A percentile compares a stretch with the other conserved stretches of the same genome.
These are phyloP conservation scores for Saccostrea glomerata DNA, from an alignment of 1,140 invertebrate species.

Conservation along the genomic window DNA sequence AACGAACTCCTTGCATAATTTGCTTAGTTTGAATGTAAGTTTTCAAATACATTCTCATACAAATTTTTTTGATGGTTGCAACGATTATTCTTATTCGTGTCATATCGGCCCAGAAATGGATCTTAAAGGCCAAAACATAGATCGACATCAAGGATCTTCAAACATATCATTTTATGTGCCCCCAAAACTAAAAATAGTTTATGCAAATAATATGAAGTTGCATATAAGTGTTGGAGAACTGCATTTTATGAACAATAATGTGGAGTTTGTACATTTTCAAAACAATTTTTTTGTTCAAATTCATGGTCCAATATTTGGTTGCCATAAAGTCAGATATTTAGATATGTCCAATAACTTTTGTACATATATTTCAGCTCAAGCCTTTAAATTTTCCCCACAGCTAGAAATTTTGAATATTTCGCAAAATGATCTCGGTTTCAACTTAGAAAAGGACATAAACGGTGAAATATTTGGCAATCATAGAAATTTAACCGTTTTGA, in stretches of 20 bases:
- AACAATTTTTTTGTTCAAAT: slow-evolving; percentile 1
- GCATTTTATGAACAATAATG: background rate
- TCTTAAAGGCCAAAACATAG: background rate
- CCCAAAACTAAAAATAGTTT: background rate
- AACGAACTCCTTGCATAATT: background rate
- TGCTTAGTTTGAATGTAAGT: background rate
- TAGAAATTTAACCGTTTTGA: background rate
- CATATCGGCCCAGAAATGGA: background rate
- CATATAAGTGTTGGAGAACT: background rate
- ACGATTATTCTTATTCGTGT: background rate
- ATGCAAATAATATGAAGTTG: slow-evolving; percentile 6
- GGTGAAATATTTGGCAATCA: background rate
- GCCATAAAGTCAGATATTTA: background rate
- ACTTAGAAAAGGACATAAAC: background rate
- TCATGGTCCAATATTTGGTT: background rate
- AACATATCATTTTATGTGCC: background rate
- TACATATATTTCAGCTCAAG: background rate
- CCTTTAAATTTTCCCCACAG: background rate
- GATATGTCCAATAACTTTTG: slow-evolving; percentile 39
- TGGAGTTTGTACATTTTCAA: background rate
- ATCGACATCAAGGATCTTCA: background rate
- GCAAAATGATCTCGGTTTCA: slow-evolving; percentile 14
- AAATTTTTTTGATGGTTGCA: background rate
- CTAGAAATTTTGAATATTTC: slow-evolving; percentile 28
- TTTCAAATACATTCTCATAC: slow-evolving; percentile 34